Evolutionary conservation across 2,888 invertebrate species (phyloP).

Genomic region (Penaeus monodon): DNA sequence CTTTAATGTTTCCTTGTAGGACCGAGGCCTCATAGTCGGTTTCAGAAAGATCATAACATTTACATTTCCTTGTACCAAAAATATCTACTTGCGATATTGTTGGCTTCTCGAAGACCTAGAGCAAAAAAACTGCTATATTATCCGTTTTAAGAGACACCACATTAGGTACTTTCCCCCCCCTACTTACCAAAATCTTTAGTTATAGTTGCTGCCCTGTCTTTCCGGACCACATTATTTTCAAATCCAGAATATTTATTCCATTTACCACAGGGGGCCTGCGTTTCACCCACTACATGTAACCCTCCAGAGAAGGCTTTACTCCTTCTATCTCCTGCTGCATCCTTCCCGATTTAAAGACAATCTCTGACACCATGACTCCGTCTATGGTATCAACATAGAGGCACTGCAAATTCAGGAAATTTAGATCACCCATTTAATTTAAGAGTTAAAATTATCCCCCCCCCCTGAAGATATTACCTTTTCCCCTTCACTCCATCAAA

Average conservation of each 20-base stretch:
- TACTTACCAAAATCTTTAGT: background rate
- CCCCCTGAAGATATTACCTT: background rate
- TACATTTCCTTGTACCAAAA: no score
- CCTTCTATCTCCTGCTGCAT: background rate
- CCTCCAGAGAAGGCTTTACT: slow-evolving; percentile 4
- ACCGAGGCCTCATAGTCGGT: no score
- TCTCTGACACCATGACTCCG: background rate
- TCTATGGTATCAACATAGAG: background rate
- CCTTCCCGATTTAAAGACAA: slow-evolving; percentile 15
- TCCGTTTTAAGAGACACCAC: no score
- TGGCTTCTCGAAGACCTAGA: no score
- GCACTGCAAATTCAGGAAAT: background rate
- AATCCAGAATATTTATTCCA: background rate
- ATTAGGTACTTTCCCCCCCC: no score
- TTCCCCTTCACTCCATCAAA: slow-evolving; percentile 18
- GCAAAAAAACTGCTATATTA: no score
- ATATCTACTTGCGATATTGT: no score
- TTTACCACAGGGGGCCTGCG: background rate
- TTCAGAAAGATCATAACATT: no score
- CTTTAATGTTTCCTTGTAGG: no score
- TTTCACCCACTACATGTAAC: slow-evolving; percentile 6
- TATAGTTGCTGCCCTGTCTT: background rate
- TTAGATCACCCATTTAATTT: no score
- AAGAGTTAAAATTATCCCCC: no score
- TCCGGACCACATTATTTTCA: slow-evolving; percentile 8